Percentiles rank a stretch among this genome's conserved stretches.
phyloP scores from a whole-genome alignment of 2,888 invertebrate species.

The Apamea monoglypha region DNA sequence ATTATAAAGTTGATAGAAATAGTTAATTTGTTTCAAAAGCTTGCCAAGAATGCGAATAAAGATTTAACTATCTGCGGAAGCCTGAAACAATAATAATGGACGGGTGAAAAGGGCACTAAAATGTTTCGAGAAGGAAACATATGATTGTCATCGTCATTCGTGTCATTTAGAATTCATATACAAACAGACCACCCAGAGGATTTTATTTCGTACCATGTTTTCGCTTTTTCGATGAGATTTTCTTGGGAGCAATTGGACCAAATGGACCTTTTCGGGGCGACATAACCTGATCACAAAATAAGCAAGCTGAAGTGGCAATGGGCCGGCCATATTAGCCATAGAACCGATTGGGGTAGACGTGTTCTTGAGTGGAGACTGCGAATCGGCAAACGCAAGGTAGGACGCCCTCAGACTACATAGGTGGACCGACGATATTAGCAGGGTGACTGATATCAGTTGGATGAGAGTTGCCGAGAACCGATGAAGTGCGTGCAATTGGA shows the following conservation, averaged over 20 bases:
- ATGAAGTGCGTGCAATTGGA: background rate
- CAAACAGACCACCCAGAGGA: no score
- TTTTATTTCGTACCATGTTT: background rate
- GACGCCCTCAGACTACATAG: background rate
- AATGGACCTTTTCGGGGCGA: background rate
- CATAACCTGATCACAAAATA: background rate
- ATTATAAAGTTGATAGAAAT: slow-evolving; percentile 38
- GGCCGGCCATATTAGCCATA: background rate
- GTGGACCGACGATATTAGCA: background rate
- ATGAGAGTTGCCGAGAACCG: background rate
- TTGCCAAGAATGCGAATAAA: slow-evolving; percentile 57
- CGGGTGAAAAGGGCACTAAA: slow-evolving; percentile 4
- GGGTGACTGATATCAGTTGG: background rate
- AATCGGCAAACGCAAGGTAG: no score
- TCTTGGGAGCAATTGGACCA: background rate
- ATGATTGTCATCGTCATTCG: background rate
- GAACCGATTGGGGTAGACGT: background rate
- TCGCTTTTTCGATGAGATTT: background rate
- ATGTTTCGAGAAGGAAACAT: background rate
- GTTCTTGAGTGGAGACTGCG: background rate
- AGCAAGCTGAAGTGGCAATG: background rate
- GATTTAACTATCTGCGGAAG: slow-evolving; percentile 21
- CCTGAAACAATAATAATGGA: slow-evolving; percentile 33
- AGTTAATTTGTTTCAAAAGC: slow-evolving; percentile 37
- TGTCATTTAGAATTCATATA: background rate